Evolutionary conservation across 2,888 invertebrate species (phyloP), one percentile per base, ranked within the genome.

Genomic region (Tipula vernalis): DNA sequence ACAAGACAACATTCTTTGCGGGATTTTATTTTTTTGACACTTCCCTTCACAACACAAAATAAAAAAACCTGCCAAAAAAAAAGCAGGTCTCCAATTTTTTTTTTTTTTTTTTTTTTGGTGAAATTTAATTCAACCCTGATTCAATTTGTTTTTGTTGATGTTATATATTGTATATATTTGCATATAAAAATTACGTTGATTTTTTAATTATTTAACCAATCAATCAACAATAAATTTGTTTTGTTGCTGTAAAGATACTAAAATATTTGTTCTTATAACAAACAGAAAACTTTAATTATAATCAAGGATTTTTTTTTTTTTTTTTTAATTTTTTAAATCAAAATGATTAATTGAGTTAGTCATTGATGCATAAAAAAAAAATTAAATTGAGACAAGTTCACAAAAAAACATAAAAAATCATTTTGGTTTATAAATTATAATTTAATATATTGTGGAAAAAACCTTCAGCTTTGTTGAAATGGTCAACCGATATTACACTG

Each of bases 171-270:
- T 71, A 3, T 71, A 71, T 28, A 71, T 71, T 71, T 71, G 71
- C 71, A 71, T 71, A 28, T 28, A 71, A 71, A 71, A 71, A 28
- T 28, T 71, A 71, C 71, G 71, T 71, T 71, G 28, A 71, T 28
- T 71, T 71, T 71, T 71, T 71, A 71, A 71, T 71, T 71, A 71
- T 71, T 71, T 71, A 71, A 71, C 71, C 71, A 71, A 71, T 71
- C 71, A 71, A 71, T 71, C 71, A 71, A 71, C 71, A 71, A 71
- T 71, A 71, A 12, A 71, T 18, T 57, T 57, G 18, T 57, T 18
- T 57, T 57, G 1, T 57, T 71, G 10, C 8, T 71, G 71, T 71
- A 71, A 28, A 57, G 57, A 71, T 71, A 71, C 71, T 28, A 71
- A 71, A 71, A 71, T 71, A 71, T 71, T 71, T 71, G 71, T 71